phyloP scores from a whole-genome alignment of 64 coral and sea anemone species.

The Stylophora pistillata region DNA sequence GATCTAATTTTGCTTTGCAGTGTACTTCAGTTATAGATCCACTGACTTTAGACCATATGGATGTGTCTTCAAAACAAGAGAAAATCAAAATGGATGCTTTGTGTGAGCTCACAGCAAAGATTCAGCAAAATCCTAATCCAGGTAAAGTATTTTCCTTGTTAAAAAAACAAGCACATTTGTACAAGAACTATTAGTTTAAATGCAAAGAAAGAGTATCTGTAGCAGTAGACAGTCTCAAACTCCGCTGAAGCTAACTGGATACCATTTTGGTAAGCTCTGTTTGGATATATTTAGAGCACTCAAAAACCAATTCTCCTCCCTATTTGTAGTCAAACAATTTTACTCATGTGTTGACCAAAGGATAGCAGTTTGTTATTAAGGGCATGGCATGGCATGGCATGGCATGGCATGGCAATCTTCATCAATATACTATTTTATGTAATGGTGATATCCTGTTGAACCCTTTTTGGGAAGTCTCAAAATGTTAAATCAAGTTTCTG shows the following conservation, averaged over 20 bases:
- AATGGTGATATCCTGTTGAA: no score
- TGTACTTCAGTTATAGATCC: conserved; percentile 60
- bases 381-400: no score
- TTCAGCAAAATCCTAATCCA: conserved; percentile 34
- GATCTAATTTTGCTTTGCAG: conserved; percentile 24
- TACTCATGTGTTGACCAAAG: no score
- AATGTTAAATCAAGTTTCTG: no score
- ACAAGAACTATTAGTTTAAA: no score
- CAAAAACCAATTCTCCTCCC: not conserved
- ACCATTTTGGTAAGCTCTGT: no score
- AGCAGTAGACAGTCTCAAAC: not conserved
- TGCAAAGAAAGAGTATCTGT: not conserved
- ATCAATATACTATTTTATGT: no score
- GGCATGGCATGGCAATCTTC: no score
- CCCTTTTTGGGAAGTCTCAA: no score
- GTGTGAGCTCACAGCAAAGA: conserved; percentile 64
- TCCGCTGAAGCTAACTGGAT: no score
- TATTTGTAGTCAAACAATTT: not conserved
- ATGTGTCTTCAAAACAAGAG: conserved; percentile 7
- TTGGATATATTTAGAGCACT: no score
- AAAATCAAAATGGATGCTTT: conserved; percentile 66
- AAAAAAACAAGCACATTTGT: not conserved
- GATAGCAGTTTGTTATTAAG: no score
- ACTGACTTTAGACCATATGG: conserved; percentile 51
- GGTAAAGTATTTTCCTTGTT: conserved; percentile 10